Base-by-base conservation (phyloP, 2,797 vertebrate genomes). In the Eulemur mongoz region DNA sequence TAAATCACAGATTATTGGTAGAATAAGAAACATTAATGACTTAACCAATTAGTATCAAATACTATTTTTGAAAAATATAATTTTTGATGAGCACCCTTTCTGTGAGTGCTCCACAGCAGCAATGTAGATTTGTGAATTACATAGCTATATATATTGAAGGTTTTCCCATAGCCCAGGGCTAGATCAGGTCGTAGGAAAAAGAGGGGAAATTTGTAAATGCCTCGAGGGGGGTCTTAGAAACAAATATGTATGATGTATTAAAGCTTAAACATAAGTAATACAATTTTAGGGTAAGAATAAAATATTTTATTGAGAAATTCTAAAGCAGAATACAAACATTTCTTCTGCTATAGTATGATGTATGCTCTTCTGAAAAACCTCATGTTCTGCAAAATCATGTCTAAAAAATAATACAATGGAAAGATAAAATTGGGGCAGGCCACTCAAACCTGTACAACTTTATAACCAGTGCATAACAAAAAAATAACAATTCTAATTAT, bases 31-130 rank as follows among this genome's bases (percentile, higher is more conserved):
- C 9, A 30, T 57, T 67, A 87, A 69, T 84, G 82, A 78, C 52
- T 90, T 95, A 95, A 88, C 76, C 9, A 91, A 79, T 85, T 89
- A 83, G 54, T 38, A 94, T 30, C 27, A 92, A 89, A 91, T 94
- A 91, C 50, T 72, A 83, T 83, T 91, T 79, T 52, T 72, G 32
- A 82, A 40, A 83, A 94, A 67, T 80, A 32, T 92, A n/a, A 61
- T 57, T 94, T 94, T 65, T 81, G 52, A 9, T 72, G 22, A 72
- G 48, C 45, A 59, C 25, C 32, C 54, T 94, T 90, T 93, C 43
- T 43, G 78, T 57, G 27, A 76, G 3, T 8, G 65, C 5, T 84
- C 4, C 32, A 5, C 9, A 35, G 43, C 38, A 93, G 22, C 35
- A n/a, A 76, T 75, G n/a, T 35, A 88, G 22, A 65, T 63, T 88